Base-by-base conservation (phyloP, 2,888 invertebrate genomes). In the Eurois occulta region DNA sequence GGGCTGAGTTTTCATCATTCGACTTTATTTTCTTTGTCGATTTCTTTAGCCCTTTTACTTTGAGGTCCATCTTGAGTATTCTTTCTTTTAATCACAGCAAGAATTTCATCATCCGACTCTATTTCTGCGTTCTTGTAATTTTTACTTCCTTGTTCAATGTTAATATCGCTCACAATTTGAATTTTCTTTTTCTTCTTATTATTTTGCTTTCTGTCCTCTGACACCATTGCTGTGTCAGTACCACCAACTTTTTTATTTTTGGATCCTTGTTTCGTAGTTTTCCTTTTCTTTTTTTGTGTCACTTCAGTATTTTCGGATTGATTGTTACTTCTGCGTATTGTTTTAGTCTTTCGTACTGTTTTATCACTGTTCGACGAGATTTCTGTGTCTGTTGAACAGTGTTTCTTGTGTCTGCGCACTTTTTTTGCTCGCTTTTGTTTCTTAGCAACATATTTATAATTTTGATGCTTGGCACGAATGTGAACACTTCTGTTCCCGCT, bases 401-500 rank as follows among this genome's bases (percentile, higher is more conserved):
- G n/a, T 46, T 55, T 79, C 16, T 66, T 73, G 21, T 67, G 71
- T 67, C 21, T 71, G n/a, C 38, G 48, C 18, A 16, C 16, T 43
- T 46, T 78, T n/a, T 55, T 6, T 18, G 24, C 3, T 35, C 16
- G 32, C 28, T 64, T 28, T 2, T 7, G 16, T 46, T 70, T 62
- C 55, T 78, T 81, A 1, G 80, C 55, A 2, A 58, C 65, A 68
- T 69, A 60, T 69, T 69, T 84, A 13, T 32, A n/a, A 75, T 84
- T 84, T 70, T 84, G 84, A 72, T 84, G 84, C 48, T 43, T 55
- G 46, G 28, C 24, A 21, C 81, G 80, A 60, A 84, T 84, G 48
- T 84, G 84, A 66, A 84, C 38, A 48, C 0, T 38, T 75, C 81
- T 81, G 60, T 84, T 84, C 24, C 84, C 84, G n/a, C 72, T 72